Evolutionary conservation across 2,113 vertebrate species (phyloP), one percentile per base, ranked within the genome.

Genomic region (Lamprologus speciosus): DNA sequence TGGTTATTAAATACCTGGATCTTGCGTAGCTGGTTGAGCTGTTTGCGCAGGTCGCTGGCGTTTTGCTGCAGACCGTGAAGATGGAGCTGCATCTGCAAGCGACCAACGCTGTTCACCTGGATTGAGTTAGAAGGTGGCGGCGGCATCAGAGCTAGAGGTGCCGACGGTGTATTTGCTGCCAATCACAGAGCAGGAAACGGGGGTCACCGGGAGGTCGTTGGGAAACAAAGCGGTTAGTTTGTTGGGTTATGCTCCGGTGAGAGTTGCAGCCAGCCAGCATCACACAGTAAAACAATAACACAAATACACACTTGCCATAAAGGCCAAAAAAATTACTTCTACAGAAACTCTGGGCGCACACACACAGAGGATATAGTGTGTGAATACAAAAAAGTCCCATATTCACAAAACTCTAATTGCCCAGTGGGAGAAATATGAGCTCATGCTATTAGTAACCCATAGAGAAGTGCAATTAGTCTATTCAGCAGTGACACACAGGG

Each of bases 41-140:
- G 98, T 91, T 98, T 97, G 53, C 98, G 97, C 81, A 99, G 97
- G 89, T 99, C 98, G 3, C 97, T 98, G 93, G 98, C 97, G 2
- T 98, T 99, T 90, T 97, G 98, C 95, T 99, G 98, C 87, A 99
- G 96, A 91, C 97, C 98, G 3, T 98, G 97, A 84, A 99, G 96
- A 89, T 99, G 98, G 86, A 99, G 97, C 96, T 99, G 97, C 98
- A 99, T 98, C 95, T 99, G 97, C 90, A 99, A 89, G 35, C 97
- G 97, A 84, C 95, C 96, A 88, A 97, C 88, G 12, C 97, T 95
- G 5, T 97, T 97, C 90, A 97, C 93, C 87, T 96, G 98, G 6
- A 95, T 97, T 1, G 95, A 95, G 42, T 95, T 94, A 0, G 97
- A 95, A 6, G 98, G 97, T 0, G 97, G 97, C 0, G 98, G 97